A percentile compares a stretch with the other conserved stretches of the same genome.
phyloP scores from a whole-genome alignment of 2,888 invertebrate genomes.

The Ichneumoninae sp. region DNA sequence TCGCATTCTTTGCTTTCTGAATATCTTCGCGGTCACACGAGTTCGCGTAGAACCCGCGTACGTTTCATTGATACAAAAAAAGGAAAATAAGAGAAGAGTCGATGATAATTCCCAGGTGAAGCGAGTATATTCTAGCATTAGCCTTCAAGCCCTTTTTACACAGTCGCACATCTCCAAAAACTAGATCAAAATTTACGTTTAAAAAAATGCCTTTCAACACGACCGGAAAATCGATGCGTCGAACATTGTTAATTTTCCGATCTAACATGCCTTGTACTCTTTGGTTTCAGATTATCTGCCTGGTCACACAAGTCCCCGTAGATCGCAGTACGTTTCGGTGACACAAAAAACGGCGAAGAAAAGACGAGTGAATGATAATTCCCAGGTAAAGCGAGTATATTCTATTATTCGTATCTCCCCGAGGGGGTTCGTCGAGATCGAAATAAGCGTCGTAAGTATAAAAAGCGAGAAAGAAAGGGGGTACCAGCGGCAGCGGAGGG shows the following conservation, averaged over 20 bases:
- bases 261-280: no score
- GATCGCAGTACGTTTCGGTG: not conserved
- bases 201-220: no score
- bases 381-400: conserved; percentile 4
- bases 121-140: not conserved
- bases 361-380: not conserved
- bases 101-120: not conserved
- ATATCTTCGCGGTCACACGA: not conserved
- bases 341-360: not conserved
- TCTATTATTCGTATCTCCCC: not conserved
- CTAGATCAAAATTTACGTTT: no score
- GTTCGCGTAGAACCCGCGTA: not conserved
- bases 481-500: conserved; percentile 48
- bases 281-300: not conserved
- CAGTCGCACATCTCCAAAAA: no score
- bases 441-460: conserved; percentile 45
- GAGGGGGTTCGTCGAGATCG: conserved; percentile 33
- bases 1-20: not conserved
- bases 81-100: conserved; percentile 1
- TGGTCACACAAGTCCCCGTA: not conserved
- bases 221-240: no score
- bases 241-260: no score
- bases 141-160: not conserved
- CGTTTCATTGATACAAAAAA: not conserved
- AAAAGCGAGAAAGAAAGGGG: conserved; percentile 63